Evolutionary conservation across 2,113 vertebrate species (phyloP), one percentile per base, ranked within the genome.

Genomic region (Myotis brandtii): DNA sequence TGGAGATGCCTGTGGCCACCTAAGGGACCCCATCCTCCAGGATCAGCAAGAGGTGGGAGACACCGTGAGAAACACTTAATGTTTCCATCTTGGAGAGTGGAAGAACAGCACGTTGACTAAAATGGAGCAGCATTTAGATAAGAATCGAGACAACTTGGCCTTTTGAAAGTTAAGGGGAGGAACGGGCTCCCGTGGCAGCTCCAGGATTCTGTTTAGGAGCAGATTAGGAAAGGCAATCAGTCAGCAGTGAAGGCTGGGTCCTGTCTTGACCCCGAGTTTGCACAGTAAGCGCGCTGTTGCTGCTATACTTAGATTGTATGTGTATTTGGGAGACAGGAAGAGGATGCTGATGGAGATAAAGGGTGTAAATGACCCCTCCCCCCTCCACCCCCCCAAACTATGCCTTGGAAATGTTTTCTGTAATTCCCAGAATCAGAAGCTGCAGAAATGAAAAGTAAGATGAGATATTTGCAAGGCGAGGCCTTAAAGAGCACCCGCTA

Each of bases 361-460:
- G 23, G 27, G 27, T 73, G 27, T n/a, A 27, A 67, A 32, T 66
- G 27, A 7, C 64, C 8, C 1, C 27, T 7, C 16, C 54, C 56
- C 56, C 10, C 34, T 9, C 5, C 2, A n/a, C 18, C 5, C 14
- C 25, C 7, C 4, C 54, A 69, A 48, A 72, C 56, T n/a, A 67
- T 79, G 40, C 40, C 46, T 72, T 67, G 16, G 37, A 56, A 81
- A 72, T 37, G 18, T 90, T 84, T 84, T 73, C 50, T 85, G 43
- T 46, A 67, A 72, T 80, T 89, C 46, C 10, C 56, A 79, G 56
- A 64, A 37, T 56, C 48, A 79, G 89, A 86, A 93, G 62, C 67
- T 91, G 32, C 56, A 89, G 48, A 95, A 37, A n/a, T 59, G 20
- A 66, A 84, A 94, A 92, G 13, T 27, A 52, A 93, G 89, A 70